These are phyloP conservation scores for Oligia strigilis DNA, from an alignment of 2,888 invertebrate genomes.

Conservation along the genomic window DNA sequence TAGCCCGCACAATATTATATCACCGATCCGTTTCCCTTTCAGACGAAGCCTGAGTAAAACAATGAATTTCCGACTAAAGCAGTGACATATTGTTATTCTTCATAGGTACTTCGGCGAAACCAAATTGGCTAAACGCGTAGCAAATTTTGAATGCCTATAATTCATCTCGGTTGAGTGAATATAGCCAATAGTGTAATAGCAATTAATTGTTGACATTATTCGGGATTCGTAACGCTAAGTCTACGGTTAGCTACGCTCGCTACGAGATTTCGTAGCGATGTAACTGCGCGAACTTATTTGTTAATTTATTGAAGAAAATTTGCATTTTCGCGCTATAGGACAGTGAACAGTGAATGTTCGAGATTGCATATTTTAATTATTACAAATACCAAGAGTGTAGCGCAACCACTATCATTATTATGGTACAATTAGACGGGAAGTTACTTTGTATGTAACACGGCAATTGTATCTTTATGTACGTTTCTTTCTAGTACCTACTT, in stretches of 20 bases:
- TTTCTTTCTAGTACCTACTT: slow-evolving; percentile 6
- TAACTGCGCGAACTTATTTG: slow-evolving; percentile 21
- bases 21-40: not conserved
- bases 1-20: not conserved
- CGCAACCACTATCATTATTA: not conserved
- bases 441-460: slow-evolving; percentile 20
- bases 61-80: slow-evolving; percentile 13
- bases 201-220: slow-evolving; percentile 22
- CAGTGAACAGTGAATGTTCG: not conserved
- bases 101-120: slow-evolving; percentile 1
- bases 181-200: slow-evolving; percentile 28
- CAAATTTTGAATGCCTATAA: slow-evolving; percentile 30
- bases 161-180: slow-evolving; percentile 22
- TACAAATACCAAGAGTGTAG: slow-evolving; percentile 3
- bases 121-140: slow-evolving; percentile 31
- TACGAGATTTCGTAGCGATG: slow-evolving; percentile 47
- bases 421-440: slow-evolving; percentile 11
- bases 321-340: not conserved
- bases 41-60: not conserved
- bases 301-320: slow-evolving; percentile 20
- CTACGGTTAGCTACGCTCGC: slow-evolving; percentile 37
- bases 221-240: slow-evolving; percentile 38
- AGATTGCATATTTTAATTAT: slow-evolving; percentile 2
- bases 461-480: slow-evolving; percentile 9
- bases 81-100: slow-evolving; percentile 19